These are phyloP conservation scores for Bolinopsis microptera DNA, from an alignment of 37 sponge, comb jelly and placozoan genomes.

Conservation along the genomic window DNA sequence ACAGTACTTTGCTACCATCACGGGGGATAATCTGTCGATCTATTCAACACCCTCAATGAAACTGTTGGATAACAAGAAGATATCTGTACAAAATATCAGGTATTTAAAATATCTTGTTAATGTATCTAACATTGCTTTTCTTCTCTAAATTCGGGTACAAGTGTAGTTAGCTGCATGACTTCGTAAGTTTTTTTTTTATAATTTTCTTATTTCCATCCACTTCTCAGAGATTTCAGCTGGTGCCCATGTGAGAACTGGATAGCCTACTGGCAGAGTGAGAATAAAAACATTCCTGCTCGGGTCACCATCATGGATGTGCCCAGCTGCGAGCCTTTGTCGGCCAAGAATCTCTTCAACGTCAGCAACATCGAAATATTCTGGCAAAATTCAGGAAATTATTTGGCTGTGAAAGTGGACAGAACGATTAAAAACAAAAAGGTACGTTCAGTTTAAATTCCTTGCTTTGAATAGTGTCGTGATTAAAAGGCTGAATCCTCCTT, in stretches of 20 bases:
- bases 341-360: conserved; percentile 91
- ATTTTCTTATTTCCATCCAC: too few species aligned
- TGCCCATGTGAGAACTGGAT: conserved; percentile 84
- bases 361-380: conserved; percentile 86
- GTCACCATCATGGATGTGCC: conserved; percentile 88
- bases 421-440: conserved; percentile 91
- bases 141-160: too few species aligned
- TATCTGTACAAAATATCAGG: conserved; percentile 54
- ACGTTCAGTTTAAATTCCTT: too few species aligned
- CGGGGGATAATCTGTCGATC: conserved; percentile 79
- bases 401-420: conserved; percentile 84
- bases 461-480: too few species aligned
- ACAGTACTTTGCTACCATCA: conserved; percentile 79
- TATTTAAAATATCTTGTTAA: too few species aligned
- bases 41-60: conserved; percentile 73
- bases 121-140: too few species aligned
- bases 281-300: conserved; percentile 85
- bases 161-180: too few species aligned
- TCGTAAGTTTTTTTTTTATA: too few species aligned
- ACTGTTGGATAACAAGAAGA: conserved; percentile 63
- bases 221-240: conserved; percentile 87
- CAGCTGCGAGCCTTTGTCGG: conserved; percentile 76
- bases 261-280: conserved; percentile 95
- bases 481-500: too few species aligned
- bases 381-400: conserved; percentile 90